Base-by-base conservation (phyloP, 2,888 invertebrate species). In the Lepas anatifera region DNA sequence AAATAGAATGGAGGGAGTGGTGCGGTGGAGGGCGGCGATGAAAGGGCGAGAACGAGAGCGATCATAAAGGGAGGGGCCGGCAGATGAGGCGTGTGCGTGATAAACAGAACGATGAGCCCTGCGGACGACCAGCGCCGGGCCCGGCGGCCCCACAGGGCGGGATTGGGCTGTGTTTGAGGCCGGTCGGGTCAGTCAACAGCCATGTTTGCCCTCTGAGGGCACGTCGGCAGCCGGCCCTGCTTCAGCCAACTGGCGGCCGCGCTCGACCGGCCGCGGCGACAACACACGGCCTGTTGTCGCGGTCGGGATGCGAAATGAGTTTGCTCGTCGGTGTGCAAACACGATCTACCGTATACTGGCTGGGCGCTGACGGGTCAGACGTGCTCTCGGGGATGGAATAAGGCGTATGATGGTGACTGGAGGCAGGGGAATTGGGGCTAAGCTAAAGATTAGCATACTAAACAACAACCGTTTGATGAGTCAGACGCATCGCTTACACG, bases 1-100 rank as follows among this genome's bases (percentile, higher is more conserved):
- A 58, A 58, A 58, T 58, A 58, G 35, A 58, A 58, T 58, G 58
- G 58, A 58, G 58, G 58, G 58, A 58, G 58, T 58, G 58, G 58
- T 35, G 58, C 58, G 22, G n/a, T 2, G 7, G 35, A 32, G 35
- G 58, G 8, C 58, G 3, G 58, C 58, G 58, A 58, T 58, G 58
- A 58, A 58, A 58, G 58, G n/a, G 35, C 18, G 35, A 58, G 58
- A 58, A 58, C 32, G 58, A 35, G 32, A 18, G n/a, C n/a, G 58
- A 58, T 58, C 18, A 58, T 58, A 58, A 58, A 35, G 35, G 58
- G 35, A 35, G 58, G 35, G 11, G 58, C 22, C n/a, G n/a, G 13
- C 35, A 22, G 58, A 58, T 35, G 58, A 25, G 58, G 58, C 58
- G 58, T 32, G 58, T 7, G 58, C 8, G 58, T 3, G 52, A 4